A percentile compares a stretch with the other conserved stretches of the same genome.
Evolutionary conservation across 2,113 vertebrate species (phyloP).

Genomic region (Motacilla tschutschensis): DNA sequence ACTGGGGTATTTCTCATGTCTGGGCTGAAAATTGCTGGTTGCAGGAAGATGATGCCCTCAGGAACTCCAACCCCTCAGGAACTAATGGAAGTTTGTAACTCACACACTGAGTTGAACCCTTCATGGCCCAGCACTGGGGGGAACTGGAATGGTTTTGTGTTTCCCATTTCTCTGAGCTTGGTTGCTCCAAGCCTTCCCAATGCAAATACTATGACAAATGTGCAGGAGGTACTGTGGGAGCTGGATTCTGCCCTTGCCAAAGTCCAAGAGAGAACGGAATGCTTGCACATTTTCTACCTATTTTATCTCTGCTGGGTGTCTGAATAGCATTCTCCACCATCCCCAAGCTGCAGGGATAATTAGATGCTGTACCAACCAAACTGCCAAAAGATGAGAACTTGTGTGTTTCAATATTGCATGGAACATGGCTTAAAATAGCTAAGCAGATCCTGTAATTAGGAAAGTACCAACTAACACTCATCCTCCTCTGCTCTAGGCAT

Average conservation of each 20-base stretch:
- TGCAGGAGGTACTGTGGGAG: not conserved
- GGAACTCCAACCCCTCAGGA: not conserved
- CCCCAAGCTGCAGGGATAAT: not conserved
- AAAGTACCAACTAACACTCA: not conserved
- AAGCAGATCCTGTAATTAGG: constrained; percentile 18
- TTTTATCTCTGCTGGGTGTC: not conserved
- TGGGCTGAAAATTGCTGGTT: not conserved
- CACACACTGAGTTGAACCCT: not conserved
- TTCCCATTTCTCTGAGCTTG: not conserved
- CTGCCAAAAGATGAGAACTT: constrained; percentile 5
- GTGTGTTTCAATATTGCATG: not conserved
- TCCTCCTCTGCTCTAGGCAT: not conserved
- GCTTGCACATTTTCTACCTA: not conserved
- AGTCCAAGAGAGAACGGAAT: not conserved
- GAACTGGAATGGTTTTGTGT: not conserved
- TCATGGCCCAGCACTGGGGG: not conserved
- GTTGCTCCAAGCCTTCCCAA: not conserved
- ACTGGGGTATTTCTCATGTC: not conserved
- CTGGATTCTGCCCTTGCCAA: not conserved
- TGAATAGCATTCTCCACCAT: not conserved
- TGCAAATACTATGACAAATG: not conserved
- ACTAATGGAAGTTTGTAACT: not conserved
- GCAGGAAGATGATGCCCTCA: not conserved
- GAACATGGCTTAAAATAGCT: not conserved
- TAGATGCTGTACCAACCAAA: constrained; percentile 16